Evolutionary conservation across 1,140 invertebrate species (phyloP).

Genomic region (Eumeta japonica): DNA sequence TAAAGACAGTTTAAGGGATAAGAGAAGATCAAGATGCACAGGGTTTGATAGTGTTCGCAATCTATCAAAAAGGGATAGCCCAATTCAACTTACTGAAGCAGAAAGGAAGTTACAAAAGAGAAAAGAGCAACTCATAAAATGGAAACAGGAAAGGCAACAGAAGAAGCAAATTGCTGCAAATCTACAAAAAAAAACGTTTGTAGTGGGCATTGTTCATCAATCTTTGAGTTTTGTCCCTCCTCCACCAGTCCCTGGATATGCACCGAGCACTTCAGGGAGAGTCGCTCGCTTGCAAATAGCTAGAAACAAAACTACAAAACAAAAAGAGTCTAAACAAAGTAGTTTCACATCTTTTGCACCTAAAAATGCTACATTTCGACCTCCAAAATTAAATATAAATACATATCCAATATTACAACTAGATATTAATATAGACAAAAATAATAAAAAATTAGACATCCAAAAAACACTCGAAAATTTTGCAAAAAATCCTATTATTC

Average conservation of each 20-base stretch:
- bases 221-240: slow-evolving; percentile 28
- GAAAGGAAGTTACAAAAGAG: slow-evolving; percentile 27
- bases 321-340: slow-evolving; percentile 3
- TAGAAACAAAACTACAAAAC: slow-evolving; percentile 12
- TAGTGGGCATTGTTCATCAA: slow-evolving; percentile 24
- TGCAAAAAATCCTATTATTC: too few species aligned
- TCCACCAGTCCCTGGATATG: slow-evolving; percentile 21
- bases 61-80: slow-evolving; percentile 21
- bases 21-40: too few species aligned
- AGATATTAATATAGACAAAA: too few species aligned
- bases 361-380: slow-evolving; percentile 32
- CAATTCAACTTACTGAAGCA: slow-evolving; percentile 12
- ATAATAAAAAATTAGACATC: too few species aligned
- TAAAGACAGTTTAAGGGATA: too few species aligned
- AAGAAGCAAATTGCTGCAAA: slow-evolving; percentile 27
- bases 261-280: slow-evolving; percentile 34
- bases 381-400: slow-evolving; percentile 24
- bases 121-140: slow-evolving; percentile 33
- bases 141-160: slow-evolving; percentile 42
- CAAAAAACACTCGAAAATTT: too few species aligned
- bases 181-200: slow-evolving; percentile 40
- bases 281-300: slow-evolving; percentile 35
- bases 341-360: slow-evolving; percentile 33
- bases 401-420: slow-evolving; percentile 17
- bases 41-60: slow-evolving; percentile 35